These are phyloP conservation scores for Heterochromis multidens DNA, from an alignment of 2,113 vertebrate species.

Conservation along the genomic window DNA sequence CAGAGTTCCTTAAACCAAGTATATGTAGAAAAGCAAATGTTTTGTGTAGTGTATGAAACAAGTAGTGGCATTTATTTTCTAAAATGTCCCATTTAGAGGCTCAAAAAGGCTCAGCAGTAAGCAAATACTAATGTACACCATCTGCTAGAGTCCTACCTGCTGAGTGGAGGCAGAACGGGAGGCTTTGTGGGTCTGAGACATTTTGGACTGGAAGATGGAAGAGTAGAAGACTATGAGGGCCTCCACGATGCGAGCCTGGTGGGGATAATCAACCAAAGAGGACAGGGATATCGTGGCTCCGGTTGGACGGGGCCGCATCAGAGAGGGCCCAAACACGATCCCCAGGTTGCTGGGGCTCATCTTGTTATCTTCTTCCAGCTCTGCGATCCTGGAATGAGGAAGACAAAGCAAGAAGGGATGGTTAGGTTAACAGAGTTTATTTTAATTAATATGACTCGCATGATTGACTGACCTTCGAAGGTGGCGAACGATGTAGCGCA, in stretches of 20 bases:
- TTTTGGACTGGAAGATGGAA: constrained; percentile 76
- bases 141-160: constrained; percentile 35
- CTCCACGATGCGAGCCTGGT: constrained; percentile 92
- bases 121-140: background rate
- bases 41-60: background rate
- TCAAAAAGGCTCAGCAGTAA: background rate
- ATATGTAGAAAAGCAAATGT: background rate
- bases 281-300: constrained; percentile 93
- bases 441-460: background rate
- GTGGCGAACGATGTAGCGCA: constrained; percentile 86
- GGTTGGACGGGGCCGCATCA: constrained; percentile 92
- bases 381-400: constrained; percentile 82
- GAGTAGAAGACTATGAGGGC: constrained; percentile 87
- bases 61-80: background rate
- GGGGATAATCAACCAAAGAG: constrained; percentile 94
- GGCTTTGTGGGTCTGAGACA: constrained; percentile 19
- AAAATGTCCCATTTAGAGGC: background rate
- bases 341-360: constrained; percentile 95
- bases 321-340: constrained; percentile 92
- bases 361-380: constrained; percentile 92
- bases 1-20: background rate
- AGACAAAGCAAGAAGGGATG: background rate
- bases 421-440: background rate
- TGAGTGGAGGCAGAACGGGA: constrained; percentile 16
- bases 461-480: constrained; percentile 81